Base-by-base conservation (phyloP, 2,888 invertebrate genomes). In the Anodontia alba region DNA sequence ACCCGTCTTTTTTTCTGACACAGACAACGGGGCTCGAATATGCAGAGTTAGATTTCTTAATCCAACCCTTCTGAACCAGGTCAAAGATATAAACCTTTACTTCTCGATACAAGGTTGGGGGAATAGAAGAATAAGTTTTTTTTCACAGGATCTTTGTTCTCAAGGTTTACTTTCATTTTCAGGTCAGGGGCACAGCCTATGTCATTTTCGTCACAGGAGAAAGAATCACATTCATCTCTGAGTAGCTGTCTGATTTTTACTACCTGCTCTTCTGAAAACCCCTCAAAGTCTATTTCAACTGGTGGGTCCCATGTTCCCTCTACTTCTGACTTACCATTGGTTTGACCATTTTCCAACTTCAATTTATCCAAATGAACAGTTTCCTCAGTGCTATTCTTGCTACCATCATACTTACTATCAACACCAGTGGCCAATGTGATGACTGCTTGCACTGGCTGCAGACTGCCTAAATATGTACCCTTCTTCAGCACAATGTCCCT, bases 51-150 rank as follows among this genome's bases (percentile, higher is more conserved):
- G 77, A 81, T 43, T 69, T 77, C 3, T 42, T 72, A 17, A 87
- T 81, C 75, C 74, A 88, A 12, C 81, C 80, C 33, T 70, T 73
- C 10, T 31, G 46, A 17, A 85, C n/a, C 10, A 87, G 57, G 57
- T 87, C 78, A 15, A 57, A 31, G 20, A 88, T 23, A 49, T 84
- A 88, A 31, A 78, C 80, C 29, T 87, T 86, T 1, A 88, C 87
- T 67, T 88, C 87, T 33, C 79, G n/a, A 68, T 81, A 81, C 17
- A 86, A 49, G 12, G 86, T 82, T 49, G 43, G 49, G 29, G 82
- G 87, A 38, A 87, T 70, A 17, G 85, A 73, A 1, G 23, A 54
- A 57, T 87, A 88, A 8, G 76, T 54, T 20, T 73, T 72, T n/a
- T 51, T 80, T 71, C 12, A 87, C 86, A 12, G 85, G 85, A 5